Conservation (phyloP, 2,113 vertebrate species). For the Colossoma macropomum region DNA sequence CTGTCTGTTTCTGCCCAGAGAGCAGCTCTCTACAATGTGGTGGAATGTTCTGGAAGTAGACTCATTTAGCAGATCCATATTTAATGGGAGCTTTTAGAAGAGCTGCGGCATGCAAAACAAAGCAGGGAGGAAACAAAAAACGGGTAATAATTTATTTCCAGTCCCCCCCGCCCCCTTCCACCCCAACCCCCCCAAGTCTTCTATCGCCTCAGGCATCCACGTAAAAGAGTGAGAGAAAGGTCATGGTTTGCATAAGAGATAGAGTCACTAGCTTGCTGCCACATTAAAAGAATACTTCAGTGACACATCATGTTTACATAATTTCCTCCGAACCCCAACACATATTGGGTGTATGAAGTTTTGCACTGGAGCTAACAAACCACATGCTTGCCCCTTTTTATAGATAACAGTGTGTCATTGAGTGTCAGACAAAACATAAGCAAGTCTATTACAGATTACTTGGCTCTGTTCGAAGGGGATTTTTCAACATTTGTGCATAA, state of each 20-base stretch:
- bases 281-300: constrained; percentile 25
- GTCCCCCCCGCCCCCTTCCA: no score
- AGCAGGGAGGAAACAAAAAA: constrained; percentile 25
- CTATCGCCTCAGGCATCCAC: background rate
- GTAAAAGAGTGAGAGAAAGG: constrained; percentile 1
- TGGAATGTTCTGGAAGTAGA: constrained; percentile 18
- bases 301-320: background rate
- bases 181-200: background rate
- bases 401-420: no score
- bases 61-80: constrained; percentile 24
- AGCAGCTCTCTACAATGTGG: background rate
- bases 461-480: no score
- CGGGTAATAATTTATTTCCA: constrained; percentile 30
- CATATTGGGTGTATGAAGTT: no score
- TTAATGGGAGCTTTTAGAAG: constrained; percentile 38
- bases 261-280: constrained; percentile 26
- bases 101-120: constrained; percentile 39
- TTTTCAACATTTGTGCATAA: no score
- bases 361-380: no score
- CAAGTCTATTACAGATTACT: no score
- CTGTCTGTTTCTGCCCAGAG: background rate
- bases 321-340: background rate
- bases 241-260: constrained; percentile 14
- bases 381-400: no score
- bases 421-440: no score